Evolutionary conservation across 92 coral and sea anemone genomes (phyloP), one percentile per base, ranked within the genome.

Genomic region (Epizoanthus scotinus): DNA sequence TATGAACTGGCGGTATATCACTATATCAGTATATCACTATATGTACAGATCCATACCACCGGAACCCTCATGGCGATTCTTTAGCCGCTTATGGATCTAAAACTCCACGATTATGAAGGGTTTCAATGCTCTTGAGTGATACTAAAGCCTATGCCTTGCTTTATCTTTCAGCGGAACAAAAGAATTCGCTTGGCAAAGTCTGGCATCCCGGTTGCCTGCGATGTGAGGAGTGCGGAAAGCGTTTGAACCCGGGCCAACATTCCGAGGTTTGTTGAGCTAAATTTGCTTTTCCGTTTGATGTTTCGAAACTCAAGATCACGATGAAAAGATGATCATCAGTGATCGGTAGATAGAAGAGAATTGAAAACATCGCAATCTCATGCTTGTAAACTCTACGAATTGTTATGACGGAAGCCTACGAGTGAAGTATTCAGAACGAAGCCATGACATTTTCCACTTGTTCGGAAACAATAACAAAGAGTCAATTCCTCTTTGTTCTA

Each of bases 131-230:
- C 57, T 25, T 59, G 19, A 19, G 29, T 80, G n/a, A 27, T 1
- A 18, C 31, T 44, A 31, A 75, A 8, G 14, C 14, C 2, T 58
- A 40, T 36, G 18, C 27, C 40, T 7, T 68, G 40, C 20, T 60
- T 65, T 56, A 0, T 29, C 21, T 86, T 85, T 25, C 84, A 95
- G 98, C 98, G 73, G 98, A 95, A 57, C 98, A 95, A 83, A 90
- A 90, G 84, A 88, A 95, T 78, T 95, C 98, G 12, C 84, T 96
- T 25, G 99, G 99, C 24, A 96, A 96, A 84, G 93, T 86, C 5
- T 96, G 99, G 99, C 99, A 96, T 73, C 99, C 99, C 8, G 87
- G 90, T 20, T 96, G 99, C 82, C 80, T 96, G 49, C 82, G 97
- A 70, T 96, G 99, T 66, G 98, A 96, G 63, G 99, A 96, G 81